Evolutionary conservation across 1,140 invertebrate genomes (phyloP).

Genomic region (Caenorhabditis remanei): DNA sequence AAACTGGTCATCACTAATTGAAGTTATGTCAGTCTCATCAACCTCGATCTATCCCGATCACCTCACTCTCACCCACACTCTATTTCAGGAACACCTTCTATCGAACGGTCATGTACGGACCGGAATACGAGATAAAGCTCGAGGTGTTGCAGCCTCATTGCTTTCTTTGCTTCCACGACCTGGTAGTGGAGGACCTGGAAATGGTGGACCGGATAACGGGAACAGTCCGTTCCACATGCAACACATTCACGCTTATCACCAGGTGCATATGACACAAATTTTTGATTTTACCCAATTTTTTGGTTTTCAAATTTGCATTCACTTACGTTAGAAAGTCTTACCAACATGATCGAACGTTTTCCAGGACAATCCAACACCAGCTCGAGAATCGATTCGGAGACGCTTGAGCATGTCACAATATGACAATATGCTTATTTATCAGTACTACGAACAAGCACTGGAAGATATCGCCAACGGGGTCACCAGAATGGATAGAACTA

Average conservation of each 20-base stretch:
- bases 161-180: slow-evolving; percentile 57
- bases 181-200: background rate
- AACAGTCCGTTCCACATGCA: slow-evolving; percentile 46
- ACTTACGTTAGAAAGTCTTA: too few species aligned
- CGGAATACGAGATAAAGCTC: slow-evolving; percentile 58
- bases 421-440: slow-evolving; percentile 76
- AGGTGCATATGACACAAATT: background rate
- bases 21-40: too few species aligned
- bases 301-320: background rate
- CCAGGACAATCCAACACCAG: slow-evolving; percentile 67
- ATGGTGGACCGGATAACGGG: slow-evolving; percentile 13
- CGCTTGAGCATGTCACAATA: slow-evolving; percentile 73
- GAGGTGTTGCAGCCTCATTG: slow-evolving; percentile 60
- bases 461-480: slow-evolving; percentile 72
- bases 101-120: slow-evolving; percentile 61
- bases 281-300: background rate
- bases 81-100: slow-evolving; percentile 55
- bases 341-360: slow-evolving; percentile 14
- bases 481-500: slow-evolving; percentile 67
- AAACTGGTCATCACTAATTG: too few species aligned
- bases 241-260: slow-evolving; percentile 50
- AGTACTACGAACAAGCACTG: slow-evolving; percentile 75
- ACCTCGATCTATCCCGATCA: background rate
- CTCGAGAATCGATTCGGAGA: slow-evolving; percentile 66
- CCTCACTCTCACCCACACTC: slow-evolving; percentile 5